Evolutionary conservation across 1,140 invertebrate species (phyloP).

Genomic region (Mylabris phalerata): DNA sequence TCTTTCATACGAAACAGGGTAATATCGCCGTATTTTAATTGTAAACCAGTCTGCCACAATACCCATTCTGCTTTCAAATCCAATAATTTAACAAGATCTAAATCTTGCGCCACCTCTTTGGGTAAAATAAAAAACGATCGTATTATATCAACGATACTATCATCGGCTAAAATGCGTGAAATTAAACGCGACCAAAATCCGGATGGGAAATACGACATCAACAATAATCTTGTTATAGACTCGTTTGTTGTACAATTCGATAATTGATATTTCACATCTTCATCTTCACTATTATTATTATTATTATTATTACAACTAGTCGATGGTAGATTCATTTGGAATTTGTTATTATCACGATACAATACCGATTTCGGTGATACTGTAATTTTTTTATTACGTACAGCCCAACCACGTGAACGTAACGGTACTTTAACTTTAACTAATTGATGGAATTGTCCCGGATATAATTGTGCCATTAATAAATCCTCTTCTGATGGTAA

Average conservation of each 20-base stretch:
- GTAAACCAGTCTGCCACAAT: conserved; percentile 92
- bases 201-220: conserved; percentile 95
- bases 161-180: conserved; percentile 85
- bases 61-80: conserved; percentile 82
- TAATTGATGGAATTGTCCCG: conserved; percentile 33
- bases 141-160: conserved; percentile 77
- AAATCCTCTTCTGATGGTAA: conserved; percentile 74
- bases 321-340: conserved; percentile 29
- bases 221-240: conserved; percentile 60
- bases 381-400: conserved; percentile 53
- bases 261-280: conserved; percentile 35
- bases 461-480: conserved; percentile 39
- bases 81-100: conserved; percentile 53
- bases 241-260: conserved; percentile 30
- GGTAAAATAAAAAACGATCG: conserved; percentile 59
- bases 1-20: conserved; percentile 79
- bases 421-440: conserved; percentile 59
- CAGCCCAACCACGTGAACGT: conserved; percentile 62
- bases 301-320: conserved; percentile 23
- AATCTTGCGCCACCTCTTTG: conserved; percentile 57
- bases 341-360: conserved; percentile 29
- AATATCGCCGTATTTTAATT: conserved; percentile 74
- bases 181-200: conserved; percentile 97
- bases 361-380: conserved; percentile 48
- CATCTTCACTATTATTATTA: conserved; percentile 10